Base-by-base conservation (phyloP, 2,113 vertebrate genomes). In the Prinia subflava region DNA sequence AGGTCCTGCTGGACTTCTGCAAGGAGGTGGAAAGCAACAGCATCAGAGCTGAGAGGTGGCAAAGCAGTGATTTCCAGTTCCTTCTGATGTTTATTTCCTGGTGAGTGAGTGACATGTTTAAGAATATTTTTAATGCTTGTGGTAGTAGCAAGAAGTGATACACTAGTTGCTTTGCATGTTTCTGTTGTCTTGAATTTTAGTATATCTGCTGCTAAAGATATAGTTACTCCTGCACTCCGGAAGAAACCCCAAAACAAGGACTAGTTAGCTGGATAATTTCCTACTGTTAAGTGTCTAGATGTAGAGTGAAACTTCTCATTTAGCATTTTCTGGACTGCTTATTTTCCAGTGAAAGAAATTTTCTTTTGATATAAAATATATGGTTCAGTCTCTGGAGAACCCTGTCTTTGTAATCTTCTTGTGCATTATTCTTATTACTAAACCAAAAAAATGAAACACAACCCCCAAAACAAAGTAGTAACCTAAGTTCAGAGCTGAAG, bases 61-160 rank as follows among this genome's bases (percentile, higher is more conserved):
- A 70, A 50, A 92, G 76, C 80, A 28, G 90, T 16, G 76, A 67
- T 77, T 89, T 83, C 76, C 79, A 83, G 59, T 55, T 80, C 55
- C 55, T 76, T 79, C 65, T 56, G 86, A 97, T 97, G 95, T 92
- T 94, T 83, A 39, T 92, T 90, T 92, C 92, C 62, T 67, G 95
- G 95, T 96, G 89, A 96, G 89, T 95, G 53, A 91, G 55, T 47
- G 47, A 27, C 59, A 62, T n/a, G 8, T 90, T 94, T 83, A 89
- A 87, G 24, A 68, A 67, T 92, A 60, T 94, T 93, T 71, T 90
- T 92, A 74, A 39, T 59, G 24, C 11, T 70, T 80, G 18, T 86
- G 35, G 55, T 80, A 46, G 59, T 81, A 86, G 39, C 30, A 80
- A 86, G 71, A 90, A 63, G 24, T 70, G 33, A 55, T 84, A 17